A percentile compares a stretch with the other conserved stretches of the same genome.
phyloP scores from a whole-genome alignment of 1,140 invertebrate species.

The Anagrus nilaparvatae region DNA sequence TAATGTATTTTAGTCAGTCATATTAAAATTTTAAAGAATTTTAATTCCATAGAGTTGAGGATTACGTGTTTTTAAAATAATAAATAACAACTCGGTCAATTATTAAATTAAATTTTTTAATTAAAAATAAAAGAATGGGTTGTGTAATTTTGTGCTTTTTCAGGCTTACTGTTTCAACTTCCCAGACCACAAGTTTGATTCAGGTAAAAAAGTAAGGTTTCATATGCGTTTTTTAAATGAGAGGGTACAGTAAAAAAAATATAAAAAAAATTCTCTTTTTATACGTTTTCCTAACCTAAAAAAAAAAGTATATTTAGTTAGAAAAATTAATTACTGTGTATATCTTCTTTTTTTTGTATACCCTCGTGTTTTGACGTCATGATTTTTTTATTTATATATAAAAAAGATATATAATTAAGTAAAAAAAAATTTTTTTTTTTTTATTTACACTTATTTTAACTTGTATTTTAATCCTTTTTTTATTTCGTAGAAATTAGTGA shows the following conservation, averaged over 20 bases:
- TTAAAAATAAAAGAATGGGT: conserved; percentile 25
- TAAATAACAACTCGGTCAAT: no score
- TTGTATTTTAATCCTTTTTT: conserved; percentile 14
- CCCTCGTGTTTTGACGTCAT: no score
- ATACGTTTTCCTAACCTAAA: no score
- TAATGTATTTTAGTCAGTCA: conserved; percentile 31
- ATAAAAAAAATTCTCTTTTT: no score
- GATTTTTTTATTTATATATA: no score
- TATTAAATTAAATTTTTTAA: no score
- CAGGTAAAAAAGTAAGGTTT: conserved; percentile 37
- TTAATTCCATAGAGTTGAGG: no score
- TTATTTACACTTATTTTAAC: conserved; percentile 15
- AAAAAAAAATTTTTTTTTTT: conserved; percentile 8
- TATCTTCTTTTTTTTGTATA: no score
- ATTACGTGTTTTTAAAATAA: no score
- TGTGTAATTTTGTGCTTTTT: conserved; percentile 36
- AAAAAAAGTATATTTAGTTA: no score
- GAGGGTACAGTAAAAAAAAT: no score
- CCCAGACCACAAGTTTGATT: conserved; percentile 38
- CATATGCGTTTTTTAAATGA: conserved; percentile 27
- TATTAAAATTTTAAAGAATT: conserved; percentile 10
- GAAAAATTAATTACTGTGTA: no score
- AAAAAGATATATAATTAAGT: conserved; percentile 5
- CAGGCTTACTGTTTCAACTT: conserved; percentile 41
- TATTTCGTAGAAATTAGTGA: conserved; percentile 18